Evolutionary conservation across 2,797 vertebrate genomes (phyloP).

Genomic region (Ambastaia sidthimunki): DNA sequence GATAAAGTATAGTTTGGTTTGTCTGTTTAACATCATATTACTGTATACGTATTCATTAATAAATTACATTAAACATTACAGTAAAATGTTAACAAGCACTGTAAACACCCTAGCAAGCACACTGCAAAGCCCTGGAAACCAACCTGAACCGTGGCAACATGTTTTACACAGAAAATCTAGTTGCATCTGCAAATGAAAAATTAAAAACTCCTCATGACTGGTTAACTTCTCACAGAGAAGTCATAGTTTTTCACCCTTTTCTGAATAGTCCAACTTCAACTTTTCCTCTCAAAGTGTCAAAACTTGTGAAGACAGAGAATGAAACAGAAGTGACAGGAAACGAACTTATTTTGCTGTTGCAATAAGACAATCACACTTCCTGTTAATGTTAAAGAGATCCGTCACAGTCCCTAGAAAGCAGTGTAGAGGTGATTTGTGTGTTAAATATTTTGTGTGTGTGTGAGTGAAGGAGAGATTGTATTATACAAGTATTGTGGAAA

Average conservation of each 20-base stretch:
- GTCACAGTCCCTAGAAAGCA: background rate
- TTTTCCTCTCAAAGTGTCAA: background rate
- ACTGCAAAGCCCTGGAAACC: background rate
- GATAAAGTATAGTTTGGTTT: conserved; percentile 23
- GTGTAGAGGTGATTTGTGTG: background rate
- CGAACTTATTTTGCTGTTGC: background rate
- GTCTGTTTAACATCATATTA: too few species aligned
- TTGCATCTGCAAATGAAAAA: too few species aligned
- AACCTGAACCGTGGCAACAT: too few species aligned
- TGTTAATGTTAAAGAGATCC: background rate
- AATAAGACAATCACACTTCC: background rate
- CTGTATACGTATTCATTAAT: background rate
- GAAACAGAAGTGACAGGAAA: background rate
- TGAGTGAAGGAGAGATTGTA: background rate
- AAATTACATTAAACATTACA: background rate
- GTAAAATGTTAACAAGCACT: background rate
- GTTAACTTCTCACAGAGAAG: too few species aligned
- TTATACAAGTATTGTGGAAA: background rate
- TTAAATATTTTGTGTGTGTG: background rate
- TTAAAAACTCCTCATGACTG: too few species aligned
- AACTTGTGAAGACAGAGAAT: background rate
- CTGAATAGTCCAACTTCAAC: background rate
- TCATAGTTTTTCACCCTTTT: background rate
- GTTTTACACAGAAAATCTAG: too few species aligned
- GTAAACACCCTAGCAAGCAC: background rate